These are phyloP conservation scores for Agapetus fuscipes DNA, from an alignment of 2,888 invertebrate species.

Conservation along the genomic window DNA sequence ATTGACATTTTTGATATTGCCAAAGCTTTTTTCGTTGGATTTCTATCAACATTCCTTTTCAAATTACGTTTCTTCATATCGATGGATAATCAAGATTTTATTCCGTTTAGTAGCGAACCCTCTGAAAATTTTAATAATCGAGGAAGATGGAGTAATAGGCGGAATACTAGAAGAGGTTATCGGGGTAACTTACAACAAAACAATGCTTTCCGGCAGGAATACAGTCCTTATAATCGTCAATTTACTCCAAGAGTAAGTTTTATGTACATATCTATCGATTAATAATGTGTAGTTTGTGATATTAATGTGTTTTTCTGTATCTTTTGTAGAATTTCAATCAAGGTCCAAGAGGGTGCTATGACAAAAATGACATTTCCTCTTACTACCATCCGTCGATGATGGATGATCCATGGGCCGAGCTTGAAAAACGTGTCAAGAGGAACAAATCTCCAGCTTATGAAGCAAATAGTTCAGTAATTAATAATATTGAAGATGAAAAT, in stretches of 20 bases:
- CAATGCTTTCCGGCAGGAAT: conserved; percentile 3
- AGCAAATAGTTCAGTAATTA: too few relatives aligned
- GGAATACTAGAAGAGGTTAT: background rate
- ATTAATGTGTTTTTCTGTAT: too few relatives aligned
- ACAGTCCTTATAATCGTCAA: conserved; percentile 8
- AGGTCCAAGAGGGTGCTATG: background rate
- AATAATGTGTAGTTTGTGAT: too few relatives aligned
- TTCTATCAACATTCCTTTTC: too few relatives aligned
- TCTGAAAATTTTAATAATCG: conserved; percentile 1
- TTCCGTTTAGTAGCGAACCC: conserved; percentile 5
- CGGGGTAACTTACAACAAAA: conserved; percentile 1
- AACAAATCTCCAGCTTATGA: background rate
- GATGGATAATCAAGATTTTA: conserved; percentile 3
- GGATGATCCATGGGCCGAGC: conserved; percentile 15
- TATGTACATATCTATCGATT: background rate
- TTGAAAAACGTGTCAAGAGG: conserved; percentile 4
- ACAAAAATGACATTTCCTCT: conserved; percentile 9
- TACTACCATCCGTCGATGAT: conserved; percentile 19
- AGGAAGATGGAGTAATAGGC: conserved; percentile 5
- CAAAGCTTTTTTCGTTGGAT: too few relatives aligned
- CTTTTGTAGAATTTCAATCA: conserved; percentile 9
- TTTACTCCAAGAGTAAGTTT: background rate
- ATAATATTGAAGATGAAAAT: too few relatives aligned
- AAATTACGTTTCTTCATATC: too few relatives aligned
- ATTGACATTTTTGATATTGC: too few relatives aligned